Evolutionary conservation across 2,888 invertebrate species (phyloP).

Genomic region (Candidula unifasciata): DNA sequence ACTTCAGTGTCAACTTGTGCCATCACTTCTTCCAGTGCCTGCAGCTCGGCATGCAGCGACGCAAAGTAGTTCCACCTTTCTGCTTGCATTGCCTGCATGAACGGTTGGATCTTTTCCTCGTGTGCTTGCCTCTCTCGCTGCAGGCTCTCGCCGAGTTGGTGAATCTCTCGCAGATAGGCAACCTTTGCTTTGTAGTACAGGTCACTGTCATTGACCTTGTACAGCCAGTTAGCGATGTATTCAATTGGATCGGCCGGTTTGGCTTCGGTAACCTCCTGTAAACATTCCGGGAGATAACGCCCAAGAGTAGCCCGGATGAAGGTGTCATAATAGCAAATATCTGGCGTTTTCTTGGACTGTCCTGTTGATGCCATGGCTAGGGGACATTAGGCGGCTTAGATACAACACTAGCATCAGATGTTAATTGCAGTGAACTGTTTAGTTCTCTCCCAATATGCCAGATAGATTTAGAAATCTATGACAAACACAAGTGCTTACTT

Average conservation of each 20-base stretch:
- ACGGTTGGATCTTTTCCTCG: background rate
- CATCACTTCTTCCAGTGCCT: background rate
- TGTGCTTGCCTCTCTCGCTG: background rate
- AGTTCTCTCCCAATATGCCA: no score
- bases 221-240: constrained; percentile 76
- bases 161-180: background rate
- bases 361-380: no score
- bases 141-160: no score
- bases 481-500: no score
- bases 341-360: no score
- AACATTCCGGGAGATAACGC: constrained; percentile 67
- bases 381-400: no score
- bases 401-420: no score
- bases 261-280: constrained; percentile 74
- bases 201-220: constrained; percentile 60
- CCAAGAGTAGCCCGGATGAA: constrained; percentile 59
- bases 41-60: background rate
- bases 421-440: no score
- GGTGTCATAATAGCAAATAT: background rate
- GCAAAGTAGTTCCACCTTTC: constrained; percentile 14
- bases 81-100: background rate
- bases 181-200: constrained; percentile 25
- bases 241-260: constrained; percentile 75
- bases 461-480: no score
- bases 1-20: background rate